Evolutionary conservation across 2,113 vertebrate genomes (phyloP), one percentile per base, ranked within the genome.

Genomic region (Galemys pyrenaicus): DNA sequence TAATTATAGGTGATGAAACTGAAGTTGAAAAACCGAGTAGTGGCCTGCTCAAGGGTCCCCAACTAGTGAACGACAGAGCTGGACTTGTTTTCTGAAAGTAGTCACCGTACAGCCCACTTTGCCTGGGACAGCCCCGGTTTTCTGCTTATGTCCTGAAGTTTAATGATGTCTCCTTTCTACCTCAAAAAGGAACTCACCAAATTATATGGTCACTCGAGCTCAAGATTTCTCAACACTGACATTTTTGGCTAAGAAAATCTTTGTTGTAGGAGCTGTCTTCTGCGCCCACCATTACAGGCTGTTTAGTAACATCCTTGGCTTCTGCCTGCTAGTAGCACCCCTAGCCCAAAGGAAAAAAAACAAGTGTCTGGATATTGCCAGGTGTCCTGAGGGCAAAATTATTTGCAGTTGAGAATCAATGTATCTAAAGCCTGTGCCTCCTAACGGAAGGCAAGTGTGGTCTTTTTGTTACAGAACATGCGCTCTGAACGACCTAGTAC

Each of bases 141-240:
- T 56, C 5, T 58, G 68, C 60, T 62, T 64, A 11, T 86, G 58
- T 46, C 46, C 64, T n/a, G 7, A 71, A 87, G 46, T 78, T 84
- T 65, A 94, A 65, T 75, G 46, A 17, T 78, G 11, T 58, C 35
- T 70, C 28, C 20, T 62, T 79, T 77, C 60, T 4, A 22, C 44
- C 67, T 95, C 60, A 95, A 89, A 94, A 54, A 37, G 44, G 12
- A 35, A 74, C 67, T 80, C 41, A 15, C 89, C 28, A 83, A 92
- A 83, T 80, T 41, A 65, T 3, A 35, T 9, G 16, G 46, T 70
- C 39, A 39, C 32, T 37, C 54, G 67, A 11, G 41, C 70, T 94
- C 44, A 77, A 79, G 28, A 2, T 28, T 92, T 80, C 39, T 68
- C 46, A 46, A 2, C 70, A 78, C 26, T 54, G 64, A 79, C 26